Base-by-base conservation (phyloP, 2,113 vertebrate species). In the Megaleporinus macrocephalus region DNA sequence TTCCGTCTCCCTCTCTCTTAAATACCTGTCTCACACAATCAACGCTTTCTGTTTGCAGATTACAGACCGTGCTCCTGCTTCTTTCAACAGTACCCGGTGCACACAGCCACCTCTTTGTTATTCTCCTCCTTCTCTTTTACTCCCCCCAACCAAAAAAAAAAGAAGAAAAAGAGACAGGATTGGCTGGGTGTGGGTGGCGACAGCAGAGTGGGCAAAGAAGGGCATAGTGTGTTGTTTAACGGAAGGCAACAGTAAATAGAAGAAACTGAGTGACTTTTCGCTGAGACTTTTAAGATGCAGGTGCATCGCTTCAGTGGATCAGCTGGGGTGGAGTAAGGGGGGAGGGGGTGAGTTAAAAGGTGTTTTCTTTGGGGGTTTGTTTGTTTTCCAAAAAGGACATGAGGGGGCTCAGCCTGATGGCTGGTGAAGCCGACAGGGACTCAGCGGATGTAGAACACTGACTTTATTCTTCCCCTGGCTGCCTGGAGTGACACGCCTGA, bases 1-100 rank as follows among this genome's bases (percentile, higher is more conserved):
- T 72, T 86, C 87, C 73, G 76, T 87, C 88, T 87, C 20, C 78
- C 59, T 84, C 59, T 36, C 62, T 85, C 57, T 84, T 89, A 84
- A 88, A 87, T 93, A 93, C 93, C 93, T 93, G 92, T 74, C 79
- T 85, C 51, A 84, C 83, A 79, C 87, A 76, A 84, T 90, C 73
- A 76, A 57, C 18, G 27, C 74, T 82, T 87, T 89, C 57, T 62
- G 80, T 73, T 82, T 53, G 36, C 53, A 83, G 86, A 88, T 79
- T 59, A 71, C 15, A 72, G 77, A 53, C 78, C 59, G 74, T 29
- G 82, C 78, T 82, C 73, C 76, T 78, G 78, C 82, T 82, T 61
- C 85, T 85, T 74, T 83, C 81, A 84, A 81, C 81, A 78, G 76
- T 78, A 79, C 79, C 68, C 36, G 11, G 75, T 27, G 9, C 77